Evolutionary conservation across 2,888 invertebrate species (phyloP), one percentile per base, ranked within the genome.

Genomic region (Ophioninae sp.): DNA sequence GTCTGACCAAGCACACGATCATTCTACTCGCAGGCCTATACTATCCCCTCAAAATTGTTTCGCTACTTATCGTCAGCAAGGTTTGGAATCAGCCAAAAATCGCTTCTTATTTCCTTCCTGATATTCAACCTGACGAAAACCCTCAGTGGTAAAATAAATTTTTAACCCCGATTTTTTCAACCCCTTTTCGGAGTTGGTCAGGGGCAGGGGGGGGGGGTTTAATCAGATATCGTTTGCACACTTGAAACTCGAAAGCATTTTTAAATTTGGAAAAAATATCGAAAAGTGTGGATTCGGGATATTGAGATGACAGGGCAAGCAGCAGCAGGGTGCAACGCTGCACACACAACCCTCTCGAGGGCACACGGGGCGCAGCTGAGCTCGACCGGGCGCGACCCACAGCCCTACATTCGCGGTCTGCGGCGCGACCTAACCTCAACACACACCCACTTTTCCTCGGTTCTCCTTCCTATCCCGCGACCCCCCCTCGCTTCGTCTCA

Each of bases 351-450:
- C 78, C 80, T 69, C 75, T 79, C 68, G 73, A 82, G 80, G 79
- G 88, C 86, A 88, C 86, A 88, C 86, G 90, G 87, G 88, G 89
- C 90, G 90, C 91, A 91, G 91, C 91, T 91, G 90, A 90, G 91
- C 91, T 91, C 91, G 89, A 90, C 91, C 91, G 90, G 90, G 90
- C 90, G 91, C 92, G 92, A 92, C 92, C 92, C 90, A 92, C 91
- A 92, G 91, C 92, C 92, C 92, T 92, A 92, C 91, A 92, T 92
- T 92, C 90, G 88, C 87, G 88, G 89, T 90, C 90, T 89, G 91
- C 90, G 91, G 90, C 89, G 88, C 89, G 88, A 91, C 91, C 92
- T 91, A 91, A 92, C 91, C 91, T 91, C 90, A 89, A 89, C 90
- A 69, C 82, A 73, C 75, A 73, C 56, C 68, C 76, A 76, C 74